Conservation (phyloP, 2,888 invertebrate species). For the Lymantria monacha region DNA sequence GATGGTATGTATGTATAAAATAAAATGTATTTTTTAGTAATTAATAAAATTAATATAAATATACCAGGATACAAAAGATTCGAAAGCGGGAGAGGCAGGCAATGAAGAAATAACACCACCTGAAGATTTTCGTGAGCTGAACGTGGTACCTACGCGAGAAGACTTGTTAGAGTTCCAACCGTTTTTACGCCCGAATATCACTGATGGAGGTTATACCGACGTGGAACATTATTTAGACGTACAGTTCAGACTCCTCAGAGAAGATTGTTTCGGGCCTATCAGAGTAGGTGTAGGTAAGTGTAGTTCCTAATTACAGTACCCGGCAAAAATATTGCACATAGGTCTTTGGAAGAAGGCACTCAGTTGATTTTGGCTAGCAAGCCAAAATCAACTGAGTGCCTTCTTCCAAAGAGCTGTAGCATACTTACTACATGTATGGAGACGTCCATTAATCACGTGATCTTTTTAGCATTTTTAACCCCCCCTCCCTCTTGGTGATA, state of each 20-base stretch:
- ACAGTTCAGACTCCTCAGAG: conserved; percentile 88
- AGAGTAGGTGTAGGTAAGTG: conserved; percentile 82
- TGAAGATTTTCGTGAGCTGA: conserved; percentile 58
- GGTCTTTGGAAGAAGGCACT: no score
- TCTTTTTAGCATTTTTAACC: no score
- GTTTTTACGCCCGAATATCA: conserved; percentile 76
- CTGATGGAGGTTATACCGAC: conserved; percentile 82
- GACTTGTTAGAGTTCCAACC: conserved; percentile 51
- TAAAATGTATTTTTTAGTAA: no score
- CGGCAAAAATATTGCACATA: no score
- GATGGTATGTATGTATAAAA: no score
- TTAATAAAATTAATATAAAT: no score
- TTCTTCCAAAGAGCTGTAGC: no score
- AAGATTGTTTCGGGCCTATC: conserved; percentile 90
- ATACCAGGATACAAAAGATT: background rate
- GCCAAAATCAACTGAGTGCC: no score
- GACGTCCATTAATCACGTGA: no score
- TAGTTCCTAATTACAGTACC: background rate
- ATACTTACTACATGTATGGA: no score
- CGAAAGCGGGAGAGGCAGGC: background rate
- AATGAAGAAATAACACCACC: conserved; percentile 46
- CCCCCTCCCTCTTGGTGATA: no score
- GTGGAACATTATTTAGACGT: conserved; percentile 89
- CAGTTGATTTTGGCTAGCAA: no score
- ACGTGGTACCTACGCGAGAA: conserved; percentile 50